Conservation (phyloP, 2,888 invertebrate species). For the Lycia hirtaria region DNA sequence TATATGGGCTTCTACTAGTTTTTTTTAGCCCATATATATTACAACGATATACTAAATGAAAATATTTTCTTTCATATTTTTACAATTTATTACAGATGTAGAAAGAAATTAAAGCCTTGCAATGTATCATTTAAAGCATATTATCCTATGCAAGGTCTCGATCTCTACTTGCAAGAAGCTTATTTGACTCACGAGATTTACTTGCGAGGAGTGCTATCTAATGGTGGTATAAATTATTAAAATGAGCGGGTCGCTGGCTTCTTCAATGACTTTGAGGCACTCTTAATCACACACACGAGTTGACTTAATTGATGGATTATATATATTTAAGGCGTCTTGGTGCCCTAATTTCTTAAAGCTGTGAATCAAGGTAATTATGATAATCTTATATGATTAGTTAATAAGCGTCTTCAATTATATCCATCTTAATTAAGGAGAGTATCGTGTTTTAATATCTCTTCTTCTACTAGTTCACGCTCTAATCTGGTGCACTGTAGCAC, state of each 20-base stretch:
- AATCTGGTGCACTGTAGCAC: too few relatives aligned
- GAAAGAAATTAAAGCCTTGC: neutral
- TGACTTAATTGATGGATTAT: neutral
- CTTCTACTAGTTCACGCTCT: too few relatives aligned
- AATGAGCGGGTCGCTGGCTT: slow-evolving; percentile 5
- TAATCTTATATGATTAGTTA: too few relatives aligned
- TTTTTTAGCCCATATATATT: too few relatives aligned
- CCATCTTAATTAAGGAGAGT: too few relatives aligned
- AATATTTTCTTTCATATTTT: too few relatives aligned
- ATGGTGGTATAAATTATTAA: slow-evolving; percentile 30
- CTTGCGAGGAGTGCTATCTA: slow-evolving; percentile 30
- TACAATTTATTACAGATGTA: neutral
- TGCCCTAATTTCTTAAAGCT: neutral
- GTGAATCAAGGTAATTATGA: neutral
- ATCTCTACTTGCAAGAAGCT: slow-evolving; percentile 22
- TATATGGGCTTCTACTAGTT: too few relatives aligned
- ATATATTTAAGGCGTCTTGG: neutral
- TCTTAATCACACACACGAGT: slow-evolving; percentile 6
- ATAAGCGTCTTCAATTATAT: too few relatives aligned
- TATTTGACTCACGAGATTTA: slow-evolving; percentile 30
- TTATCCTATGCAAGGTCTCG: neutral
- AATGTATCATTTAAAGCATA: neutral
- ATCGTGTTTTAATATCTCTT: too few relatives aligned
- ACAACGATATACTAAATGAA: too few relatives aligned
- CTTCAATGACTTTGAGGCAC: neutral